These are phyloP conservation scores for Cepphus grylle DNA, from an alignment of 2,113 vertebrate species.

Conservation along the genomic window DNA sequence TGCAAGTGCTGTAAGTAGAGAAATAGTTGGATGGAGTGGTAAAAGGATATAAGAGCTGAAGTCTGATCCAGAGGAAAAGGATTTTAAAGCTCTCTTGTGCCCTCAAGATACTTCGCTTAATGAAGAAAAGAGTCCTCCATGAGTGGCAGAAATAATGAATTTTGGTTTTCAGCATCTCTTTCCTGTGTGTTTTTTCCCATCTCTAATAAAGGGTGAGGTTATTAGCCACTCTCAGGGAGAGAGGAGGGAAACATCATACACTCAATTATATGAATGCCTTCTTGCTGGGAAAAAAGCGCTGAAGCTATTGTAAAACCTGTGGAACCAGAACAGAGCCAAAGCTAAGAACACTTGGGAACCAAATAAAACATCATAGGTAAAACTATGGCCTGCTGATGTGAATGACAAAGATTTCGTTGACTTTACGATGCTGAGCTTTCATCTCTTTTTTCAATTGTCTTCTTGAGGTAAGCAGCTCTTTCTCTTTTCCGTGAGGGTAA, in stretches of 20 bases:
- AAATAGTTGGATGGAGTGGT: background rate
- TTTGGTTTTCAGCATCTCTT: constrained; percentile 40
- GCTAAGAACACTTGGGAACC: background rate
- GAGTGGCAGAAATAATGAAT: constrained; percentile 44
- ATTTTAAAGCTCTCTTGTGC: constrained; percentile 35
- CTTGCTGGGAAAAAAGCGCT: background rate
- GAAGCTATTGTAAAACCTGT: background rate
- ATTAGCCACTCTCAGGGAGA: constrained; percentile 2
- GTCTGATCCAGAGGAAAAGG: background rate
- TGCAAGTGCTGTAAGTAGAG: background rate
- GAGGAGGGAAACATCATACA: background rate
- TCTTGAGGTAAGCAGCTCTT: background rate
- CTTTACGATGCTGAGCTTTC: background rate
- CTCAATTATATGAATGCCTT: background rate
- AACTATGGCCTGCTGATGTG: background rate
- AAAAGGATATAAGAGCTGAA: background rate
- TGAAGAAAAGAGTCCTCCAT: constrained; percentile 24
- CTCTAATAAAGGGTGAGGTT: constrained; percentile 30
- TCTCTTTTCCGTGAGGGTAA: background rate
- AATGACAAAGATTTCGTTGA: background rate
- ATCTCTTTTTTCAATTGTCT: background rate
- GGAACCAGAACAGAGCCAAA: background rate
- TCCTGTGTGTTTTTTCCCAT: constrained; percentile 8
- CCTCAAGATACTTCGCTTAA: background rate
- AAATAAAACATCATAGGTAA: background rate